A percentile compares a stretch with the other conserved stretches of the same genome.
These are phyloP conservation scores for Kradibia gibbosae DNA, from an alignment of 1,140 invertebrate species.

Conservation along the genomic window DNA sequence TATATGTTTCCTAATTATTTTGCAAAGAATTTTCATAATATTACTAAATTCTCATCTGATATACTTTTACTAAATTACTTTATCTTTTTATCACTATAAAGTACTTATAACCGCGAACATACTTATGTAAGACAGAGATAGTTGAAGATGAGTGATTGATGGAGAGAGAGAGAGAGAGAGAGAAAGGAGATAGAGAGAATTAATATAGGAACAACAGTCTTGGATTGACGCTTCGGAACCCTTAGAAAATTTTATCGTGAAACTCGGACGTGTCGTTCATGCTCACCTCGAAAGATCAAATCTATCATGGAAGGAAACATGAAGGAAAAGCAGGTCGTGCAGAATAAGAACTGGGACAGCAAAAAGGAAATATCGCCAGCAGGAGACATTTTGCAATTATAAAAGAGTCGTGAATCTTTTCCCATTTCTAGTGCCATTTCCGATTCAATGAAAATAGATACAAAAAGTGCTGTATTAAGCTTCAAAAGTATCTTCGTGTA, in stretches of 20 bases:
- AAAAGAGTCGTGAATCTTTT: slow-evolving; percentile 43
- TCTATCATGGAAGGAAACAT: background rate
- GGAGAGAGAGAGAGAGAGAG: no score
- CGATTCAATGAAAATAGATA: slow-evolving; percentile 17
- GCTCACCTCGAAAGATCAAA: slow-evolving; percentile 15
- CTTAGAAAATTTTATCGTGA: slow-evolving; percentile 55
- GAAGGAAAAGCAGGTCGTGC: slow-evolving; percentile 5
- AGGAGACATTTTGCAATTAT: slow-evolving; percentile 58
- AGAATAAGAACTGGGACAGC: slow-evolving; percentile 13
- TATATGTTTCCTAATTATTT: no score
- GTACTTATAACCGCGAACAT: background rate
- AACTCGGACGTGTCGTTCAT: slow-evolving; percentile 49
- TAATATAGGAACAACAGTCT: slow-evolving; percentile 26
- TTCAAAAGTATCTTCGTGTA: slow-evolving; percentile 13
- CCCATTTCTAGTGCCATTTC: background rate
- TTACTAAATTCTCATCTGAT: background rate
- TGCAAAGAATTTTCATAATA: no score
- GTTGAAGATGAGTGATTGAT: no score
- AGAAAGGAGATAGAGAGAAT: background rate
- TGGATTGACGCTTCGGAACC: slow-evolving; percentile 35
- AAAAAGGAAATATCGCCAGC: slow-evolving; percentile 24
- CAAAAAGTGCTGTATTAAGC: slow-evolving; percentile 44
- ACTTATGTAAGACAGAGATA: background rate
- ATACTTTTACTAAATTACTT: background rate
- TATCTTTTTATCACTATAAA: background rate